Conservation (phyloP, 2,797 vertebrate genomes). For the Danio albolineatus region DNA sequence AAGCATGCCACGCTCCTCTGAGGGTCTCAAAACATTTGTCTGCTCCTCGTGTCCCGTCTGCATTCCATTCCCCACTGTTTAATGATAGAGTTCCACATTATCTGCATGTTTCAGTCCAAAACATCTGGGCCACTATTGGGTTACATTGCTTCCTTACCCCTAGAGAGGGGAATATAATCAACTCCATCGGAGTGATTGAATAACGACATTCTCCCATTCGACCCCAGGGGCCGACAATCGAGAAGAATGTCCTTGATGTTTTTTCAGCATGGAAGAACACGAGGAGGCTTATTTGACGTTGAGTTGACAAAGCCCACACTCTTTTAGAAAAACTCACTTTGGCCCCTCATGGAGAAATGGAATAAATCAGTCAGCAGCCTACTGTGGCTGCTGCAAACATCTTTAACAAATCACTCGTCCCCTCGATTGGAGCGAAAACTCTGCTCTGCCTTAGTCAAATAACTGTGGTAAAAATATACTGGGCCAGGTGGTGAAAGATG, state of each 20-base stretch:
- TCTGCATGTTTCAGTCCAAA: conserved; percentile 77
- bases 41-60: conserved; percentile 47
- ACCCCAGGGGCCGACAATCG: conserved; percentile 53
- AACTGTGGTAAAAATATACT: conserved; percentile 68
- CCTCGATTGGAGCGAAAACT: conserved; percentile 68
- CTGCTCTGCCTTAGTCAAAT: conserved; percentile 74
- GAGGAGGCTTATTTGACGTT: conserved; percentile 63
- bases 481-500: conserved; percentile 68
- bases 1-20: conserved; percentile 16
- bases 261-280: conserved; percentile 65
- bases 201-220: conserved; percentile 64
- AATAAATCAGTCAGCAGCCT: conserved; percentile 58
- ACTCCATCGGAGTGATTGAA: conserved; percentile 76
- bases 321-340: conserved; percentile 55
- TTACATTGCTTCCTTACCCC: conserved; percentile 71
- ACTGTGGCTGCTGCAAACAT: conserved; percentile 71
- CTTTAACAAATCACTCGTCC: conserved; percentile 74
- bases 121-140: conserved; percentile 82
- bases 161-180: conserved; percentile 67
- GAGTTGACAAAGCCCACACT: conserved; percentile 60
- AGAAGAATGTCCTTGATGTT: conserved; percentile 70
- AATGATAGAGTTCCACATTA: conserved; percentile 69
- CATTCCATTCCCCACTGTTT: conserved; percentile 68
- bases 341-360: conserved; percentile 41
- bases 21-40: conserved; percentile 53